A percentile compares a stretch with the other conserved stretches of the same genome.
phyloP scores from a whole-genome alignment of 2,797 vertebrate species.

The Aplochiton taeniatus region DNA sequence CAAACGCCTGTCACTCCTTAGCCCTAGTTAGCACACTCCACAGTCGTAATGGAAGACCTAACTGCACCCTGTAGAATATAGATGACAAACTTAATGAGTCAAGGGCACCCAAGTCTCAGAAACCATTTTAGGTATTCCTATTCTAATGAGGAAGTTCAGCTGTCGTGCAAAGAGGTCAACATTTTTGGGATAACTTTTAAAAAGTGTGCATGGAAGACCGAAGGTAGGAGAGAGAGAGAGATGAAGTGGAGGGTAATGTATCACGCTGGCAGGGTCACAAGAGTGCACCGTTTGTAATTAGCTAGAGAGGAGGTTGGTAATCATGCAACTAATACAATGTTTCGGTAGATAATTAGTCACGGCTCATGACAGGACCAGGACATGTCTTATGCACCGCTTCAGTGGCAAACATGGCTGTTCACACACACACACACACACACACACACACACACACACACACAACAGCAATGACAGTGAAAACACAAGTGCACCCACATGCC shows the following conservation, averaged over 20 bases:
- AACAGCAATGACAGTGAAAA: not conserved
- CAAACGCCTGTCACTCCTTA: too few relatives aligned
- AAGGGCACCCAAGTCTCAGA: too few relatives aligned
- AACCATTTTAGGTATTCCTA: slow-evolving; percentile 29
- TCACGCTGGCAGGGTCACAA: slow-evolving; percentile 71
- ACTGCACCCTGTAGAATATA: not conserved
- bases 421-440: slow-evolving; percentile 3
- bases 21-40: too few relatives aligned
- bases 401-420: slow-evolving; percentile 21
- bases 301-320: slow-evolving; percentile 72
- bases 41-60: too few relatives aligned
- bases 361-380: slow-evolving; percentile 50
- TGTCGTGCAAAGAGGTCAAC: slow-evolving; percentile 49
- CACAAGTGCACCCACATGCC: too few relatives aligned
- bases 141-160: slow-evolving; percentile 49
- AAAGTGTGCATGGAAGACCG: slow-evolving; percentile 22
- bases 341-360: slow-evolving; percentile 75
- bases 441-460: slow-evolving; percentile 6
- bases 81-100: not conserved
- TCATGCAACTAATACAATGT: slow-evolving; percentile 76
- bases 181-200: slow-evolving; percentile 53
- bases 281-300: slow-evolving; percentile 75
- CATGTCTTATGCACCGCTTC: not conserved
- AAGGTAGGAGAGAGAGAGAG: slow-evolving; percentile 30
- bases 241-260: slow-evolving; percentile 62